Evolutionary conservation across 2,797 vertebrate genomes (phyloP), one percentile per base, ranked within the genome.

Genomic region (Spinibarbus caldwelli): DNA sequence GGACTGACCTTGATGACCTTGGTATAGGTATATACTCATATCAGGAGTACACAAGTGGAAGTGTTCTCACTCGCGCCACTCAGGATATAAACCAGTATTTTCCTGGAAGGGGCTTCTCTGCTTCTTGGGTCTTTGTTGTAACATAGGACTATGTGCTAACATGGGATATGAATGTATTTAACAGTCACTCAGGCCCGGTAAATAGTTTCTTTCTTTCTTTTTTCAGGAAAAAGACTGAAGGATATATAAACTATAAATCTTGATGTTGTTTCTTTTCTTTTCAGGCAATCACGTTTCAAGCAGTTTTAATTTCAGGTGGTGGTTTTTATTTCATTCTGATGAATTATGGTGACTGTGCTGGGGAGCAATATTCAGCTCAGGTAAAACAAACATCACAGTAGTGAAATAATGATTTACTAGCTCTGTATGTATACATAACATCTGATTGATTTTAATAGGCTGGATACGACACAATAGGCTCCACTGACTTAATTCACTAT

Each of bases 101-200:
- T 6, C 80, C 85, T 38, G 62, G 54, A 1, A n/a, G 0, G 12
- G 23, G 21, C 23, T 82, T 82, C 5, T 8, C 1, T 15, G 80
- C 80, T 41, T 47, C 72, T 36, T 86, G 36, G 49, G 80, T 86
- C 6, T 86, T 86, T 70, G 79, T 86, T 9, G 64, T 9, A 31
- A 86, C 85, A 0, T 86, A 80, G 84, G 54, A 85, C 23, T 66
- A 6, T 49, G 52, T 29, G 8, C 21, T 10, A 7, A 52, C 79
- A 11, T 4, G 0, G 0, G 15, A 81, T 70, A 1, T 11, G 14
- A 41, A 43, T 57, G 2, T 3, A 54, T 54, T 70, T 12, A 14
- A 34, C 72, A 31, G 21, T 12, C 62, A 26, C 17, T 41, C 19
- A 26, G 54, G 5, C 5, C 38, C 12, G 12, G 79, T 82, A 66